Evolutionary conservation across 2,797 vertebrate species (phyloP).

Genomic region (Coilia nasus): DNA sequence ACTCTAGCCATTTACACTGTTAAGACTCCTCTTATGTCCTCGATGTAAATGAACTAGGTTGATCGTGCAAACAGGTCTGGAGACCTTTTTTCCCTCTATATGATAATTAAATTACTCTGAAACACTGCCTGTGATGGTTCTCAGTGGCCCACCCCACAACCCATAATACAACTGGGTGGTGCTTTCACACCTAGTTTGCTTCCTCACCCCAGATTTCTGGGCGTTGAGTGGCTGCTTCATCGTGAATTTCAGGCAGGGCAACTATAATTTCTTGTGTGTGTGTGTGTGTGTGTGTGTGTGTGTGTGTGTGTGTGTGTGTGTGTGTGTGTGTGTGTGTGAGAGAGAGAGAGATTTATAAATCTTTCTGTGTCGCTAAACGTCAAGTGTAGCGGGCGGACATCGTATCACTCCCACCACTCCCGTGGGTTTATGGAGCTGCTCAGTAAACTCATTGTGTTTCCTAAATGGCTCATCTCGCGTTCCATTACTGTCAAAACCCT

Average conservation of each 20-base stretch:
- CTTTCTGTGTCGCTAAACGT: not conserved
- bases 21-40: too few relatives aligned
- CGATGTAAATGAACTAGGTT: too few relatives aligned
- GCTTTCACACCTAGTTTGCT: too few relatives aligned
- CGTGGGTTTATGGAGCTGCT: constrained; percentile 65
- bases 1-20: too few relatives aligned
- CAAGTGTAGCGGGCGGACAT: constrained; percentile 31
- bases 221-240: too few relatives aligned
- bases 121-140: too few relatives aligned
- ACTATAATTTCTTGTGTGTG: not conserved
- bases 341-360: not conserved
- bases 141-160: too few relatives aligned
- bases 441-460: constrained; percentile 68
- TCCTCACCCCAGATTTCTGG: too few relatives aligned
- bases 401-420: constrained; percentile 47
- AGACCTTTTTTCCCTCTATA: too few relatives aligned
- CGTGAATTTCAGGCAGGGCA: not conserved
- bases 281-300: constrained; percentile 6
- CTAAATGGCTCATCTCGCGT: constrained; percentile 66
- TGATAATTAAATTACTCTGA: too few relatives aligned
- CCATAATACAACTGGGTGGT: too few relatives aligned
- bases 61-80: too few relatives aligned
- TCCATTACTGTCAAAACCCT: constrained; percentile 65
- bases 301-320: constrained; percentile 11
- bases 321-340: not conserved